Base-by-base conservation (phyloP, 2,888 invertebrate genomes). In the Melitaea athalia region DNA sequence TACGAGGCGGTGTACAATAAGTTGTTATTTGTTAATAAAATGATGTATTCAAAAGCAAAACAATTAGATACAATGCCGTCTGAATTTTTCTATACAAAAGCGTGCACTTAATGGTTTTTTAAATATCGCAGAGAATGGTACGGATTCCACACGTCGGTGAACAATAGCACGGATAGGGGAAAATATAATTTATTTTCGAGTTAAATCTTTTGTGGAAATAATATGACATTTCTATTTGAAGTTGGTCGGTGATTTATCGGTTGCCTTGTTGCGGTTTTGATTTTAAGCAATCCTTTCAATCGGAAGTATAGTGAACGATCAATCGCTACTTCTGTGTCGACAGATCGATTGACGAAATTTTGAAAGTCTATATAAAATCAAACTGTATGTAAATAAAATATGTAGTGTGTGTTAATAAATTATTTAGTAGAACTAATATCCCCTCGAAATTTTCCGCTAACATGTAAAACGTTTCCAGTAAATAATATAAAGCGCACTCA, bases 141-240 rank as follows among this genome's bases (percentile, higher is more conserved):
- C 83, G 91, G 89, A 88, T 89, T 89, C 91, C 92, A 91, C 89
- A 90, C 91, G 87, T 91, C 87, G 82, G 78, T 84, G 89, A 91
- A 92, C 91, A 92, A 92, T 87, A 78, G 84, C 82, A 79, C 78
- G 83, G 85, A 83, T 85, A 86, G 86, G 87, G 91, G 89, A 87
- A 89, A 90, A 87, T 83, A 89, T 92, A 91, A 93, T 93, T 93
- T 93, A 93, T 93, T 92, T 93, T 91, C 91, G 84, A 92, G 93
- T 93, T 93, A 93, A 93, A 93, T 93, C 93, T 93, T 93, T 93
- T 93, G 93, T 93, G 92, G 90, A 90, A 92, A 92, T 93, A 93
- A 93, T 93, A 92, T 93, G 93, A 93, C 93, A 88, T 92, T 93
- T 93, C 93, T 93, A 93, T 93, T 93, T 91, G 91, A 92, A 92